These are phyloP conservation scores for Amphilophus citrinellus DNA, from an alignment of 2,113 vertebrate genomes.

Conservation along the genomic window DNA sequence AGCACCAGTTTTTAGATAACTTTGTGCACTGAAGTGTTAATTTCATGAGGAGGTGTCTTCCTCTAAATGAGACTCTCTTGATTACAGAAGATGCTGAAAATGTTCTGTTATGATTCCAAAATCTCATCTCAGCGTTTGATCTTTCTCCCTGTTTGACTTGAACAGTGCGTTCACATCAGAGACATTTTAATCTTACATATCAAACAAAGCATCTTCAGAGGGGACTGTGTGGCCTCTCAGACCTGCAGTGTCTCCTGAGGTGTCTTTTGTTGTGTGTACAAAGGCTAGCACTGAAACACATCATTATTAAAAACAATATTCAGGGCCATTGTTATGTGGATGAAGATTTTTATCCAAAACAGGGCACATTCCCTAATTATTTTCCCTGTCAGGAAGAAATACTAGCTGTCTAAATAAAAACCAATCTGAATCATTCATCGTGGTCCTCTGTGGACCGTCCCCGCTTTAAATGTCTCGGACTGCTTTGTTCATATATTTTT, in stretches of 20 bases:
- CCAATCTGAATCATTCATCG: too few relatives aligned
- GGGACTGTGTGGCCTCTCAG: rapidly evolving
- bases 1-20: too few relatives aligned
- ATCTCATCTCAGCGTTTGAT: background rate
- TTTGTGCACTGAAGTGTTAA: too few relatives aligned
- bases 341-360: background rate
- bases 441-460: too few relatives aligned
- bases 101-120: background rate
- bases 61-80: too few relatives aligned
- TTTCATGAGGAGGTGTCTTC: too few relatives aligned
- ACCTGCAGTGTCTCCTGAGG: background rate
- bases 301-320: background rate
- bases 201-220: background rate
- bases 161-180: background rate
- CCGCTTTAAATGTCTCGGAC: too few relatives aligned
- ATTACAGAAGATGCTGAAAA: background rate
- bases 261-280: background rate
- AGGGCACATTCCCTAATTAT: background rate
- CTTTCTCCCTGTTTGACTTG: background rate
- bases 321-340: background rate
- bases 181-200: slow-evolving; percentile 1
- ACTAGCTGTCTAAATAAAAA: too few relatives aligned
- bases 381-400: too few relatives aligned
- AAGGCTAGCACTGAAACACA: background rate
- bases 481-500: too few relatives aligned